Evolutionary conservation across 2,888 invertebrate genomes (phyloP), one percentile per base, ranked within the genome.

Genomic region (Ochropacha duplaris): DNA sequence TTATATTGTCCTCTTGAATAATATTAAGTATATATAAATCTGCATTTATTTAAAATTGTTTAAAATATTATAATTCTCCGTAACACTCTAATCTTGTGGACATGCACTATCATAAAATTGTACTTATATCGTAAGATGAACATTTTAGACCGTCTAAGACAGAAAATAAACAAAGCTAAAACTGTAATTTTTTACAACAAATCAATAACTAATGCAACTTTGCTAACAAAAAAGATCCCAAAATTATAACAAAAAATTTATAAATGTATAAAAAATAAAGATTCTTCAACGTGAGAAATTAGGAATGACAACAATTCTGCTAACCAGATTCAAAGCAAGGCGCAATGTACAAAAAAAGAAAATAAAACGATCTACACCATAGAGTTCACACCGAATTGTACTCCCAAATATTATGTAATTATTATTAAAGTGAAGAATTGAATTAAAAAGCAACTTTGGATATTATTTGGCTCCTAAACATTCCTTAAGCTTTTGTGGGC

Each of bases 241-340:
- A 52, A 61, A 63, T 61, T 50, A 66, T 58, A 65, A 66, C 61
- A 66, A 71, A 62, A 64, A 71, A 57, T 75, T 76, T 76, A 81
- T 74, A 90, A 91, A 90, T 81, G 85, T 90, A 87, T 90, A 91
- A 90, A 92, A 91, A 92, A 91, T 91, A 92, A 92, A 92, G 90
- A 91, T 92, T 88, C 90, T 76, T 87, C 76, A 81, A 81, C 80
- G 86, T 84, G 86, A 87, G 79, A 87, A 83, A 83, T 77, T 66
- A 89, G 90, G 91, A 91, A 92, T 91, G 90, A 87, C 83, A 70
- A 74, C 16, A 81, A 79, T 71, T 83, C 80, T 78, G 77, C 75
- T 75, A 69, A 68, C 73, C 74, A 78, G 76, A 73, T 75, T 68
- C 72, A 66, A 67, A 69, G 61, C 59, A 65, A 60, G 61, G 26